phyloP scores from a whole-genome alignment of 2,113 vertebrate species.

The Neofelis nebulosa region DNA sequence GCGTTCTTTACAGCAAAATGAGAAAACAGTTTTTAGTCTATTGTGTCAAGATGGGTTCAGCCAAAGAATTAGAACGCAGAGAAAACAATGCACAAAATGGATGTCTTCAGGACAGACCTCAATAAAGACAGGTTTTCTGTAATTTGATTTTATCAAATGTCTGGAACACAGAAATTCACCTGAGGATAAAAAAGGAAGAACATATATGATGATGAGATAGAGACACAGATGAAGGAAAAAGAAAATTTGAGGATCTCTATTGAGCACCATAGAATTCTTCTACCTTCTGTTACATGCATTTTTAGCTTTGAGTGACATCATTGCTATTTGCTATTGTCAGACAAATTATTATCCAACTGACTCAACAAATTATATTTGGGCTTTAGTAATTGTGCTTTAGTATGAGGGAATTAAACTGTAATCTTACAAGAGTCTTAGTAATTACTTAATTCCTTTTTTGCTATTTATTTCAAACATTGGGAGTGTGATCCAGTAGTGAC shows the following conservation, averaged over 20 bases:
- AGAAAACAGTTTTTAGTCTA: not conserved
- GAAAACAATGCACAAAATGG: not conserved
- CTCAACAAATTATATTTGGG: conserved; percentile 68
- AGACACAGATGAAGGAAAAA: conserved; percentile 30
- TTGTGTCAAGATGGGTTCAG: not conserved
- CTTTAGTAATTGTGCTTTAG: conserved; percentile 75
- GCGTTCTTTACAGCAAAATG: not conserved
- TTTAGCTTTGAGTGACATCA: conserved; percentile 48
- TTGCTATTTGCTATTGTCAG: conserved; percentile 63
- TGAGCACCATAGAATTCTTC: not conserved
- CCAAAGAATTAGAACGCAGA: conserved; percentile 27
- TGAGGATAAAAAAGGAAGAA: not conserved
- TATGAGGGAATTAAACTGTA: conserved; percentile 71
- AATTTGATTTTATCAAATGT: not conserved
- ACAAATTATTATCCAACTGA: conserved; percentile 62
- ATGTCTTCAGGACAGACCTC: not conserved
- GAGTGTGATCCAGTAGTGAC: conserved; percentile 78
- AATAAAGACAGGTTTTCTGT: not conserved
- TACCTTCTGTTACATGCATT: not conserved
- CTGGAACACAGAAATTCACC: not conserved
- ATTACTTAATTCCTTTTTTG: conserved; percentile 80
- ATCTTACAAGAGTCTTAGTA: conserved; percentile 65
- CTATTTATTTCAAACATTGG: conserved; percentile 78
- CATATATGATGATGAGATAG: not conserved
- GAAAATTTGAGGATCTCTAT: conserved; percentile 3